Conservation (phyloP, 2,113 vertebrate genomes). For the Etia nguti region DNA sequence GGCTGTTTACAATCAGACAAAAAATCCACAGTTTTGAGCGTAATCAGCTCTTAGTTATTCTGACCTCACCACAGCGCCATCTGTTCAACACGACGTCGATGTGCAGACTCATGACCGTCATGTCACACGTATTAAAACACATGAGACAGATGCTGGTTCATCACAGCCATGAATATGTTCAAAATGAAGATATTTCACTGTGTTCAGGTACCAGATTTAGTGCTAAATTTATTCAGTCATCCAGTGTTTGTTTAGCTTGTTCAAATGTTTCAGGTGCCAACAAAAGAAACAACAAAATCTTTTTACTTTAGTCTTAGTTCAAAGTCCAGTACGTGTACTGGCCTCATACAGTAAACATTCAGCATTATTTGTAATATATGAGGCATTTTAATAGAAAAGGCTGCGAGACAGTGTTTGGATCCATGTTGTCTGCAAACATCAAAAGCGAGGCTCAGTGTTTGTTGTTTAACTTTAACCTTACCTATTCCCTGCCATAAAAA, state of each 20-base stretch:
- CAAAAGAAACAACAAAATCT: background rate
- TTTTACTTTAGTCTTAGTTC: background rate
- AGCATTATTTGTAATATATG: background rate
- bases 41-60: background rate
- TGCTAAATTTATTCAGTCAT: background rate
- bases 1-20: background rate
- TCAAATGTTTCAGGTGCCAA: accelerated
- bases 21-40: background rate
- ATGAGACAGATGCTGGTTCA: background rate
- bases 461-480: background rate
- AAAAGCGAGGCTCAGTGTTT: background rate
- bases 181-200: accelerated
- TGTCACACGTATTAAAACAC: background rate
- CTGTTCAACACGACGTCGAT: background rate
- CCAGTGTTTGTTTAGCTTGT: background rate
- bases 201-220: background rate
- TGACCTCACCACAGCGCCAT: background rate
- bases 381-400: accelerated
- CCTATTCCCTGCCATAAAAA: background rate
- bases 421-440: accelerated
- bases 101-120: background rate
- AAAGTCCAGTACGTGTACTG: background rate
- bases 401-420: background rate
- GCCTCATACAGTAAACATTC: background rate
- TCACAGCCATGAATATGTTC: background rate